Evolutionary conservation across 2,113 vertebrate genomes (phyloP).

Genomic region (Choloepus hoffmanni): DNA sequence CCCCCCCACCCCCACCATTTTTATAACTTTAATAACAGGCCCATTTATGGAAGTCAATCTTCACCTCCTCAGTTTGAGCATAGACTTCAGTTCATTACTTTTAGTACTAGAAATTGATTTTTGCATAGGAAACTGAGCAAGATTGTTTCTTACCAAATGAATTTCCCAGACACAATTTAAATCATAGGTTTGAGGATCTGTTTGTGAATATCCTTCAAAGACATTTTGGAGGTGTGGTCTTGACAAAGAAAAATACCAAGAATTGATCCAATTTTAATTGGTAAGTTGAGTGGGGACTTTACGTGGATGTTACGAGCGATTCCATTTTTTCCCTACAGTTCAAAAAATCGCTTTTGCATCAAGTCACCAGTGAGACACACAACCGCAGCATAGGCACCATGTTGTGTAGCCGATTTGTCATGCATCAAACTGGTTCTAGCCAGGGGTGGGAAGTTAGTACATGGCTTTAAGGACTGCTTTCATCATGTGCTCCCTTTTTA

Average conservation of each 20-base stretch:
- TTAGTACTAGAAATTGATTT: too few relatives aligned
- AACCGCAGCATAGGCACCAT: background rate
- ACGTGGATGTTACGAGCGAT: background rate
- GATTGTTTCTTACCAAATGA: background rate
- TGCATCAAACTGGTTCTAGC: background rate
- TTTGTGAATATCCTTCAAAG: background rate
- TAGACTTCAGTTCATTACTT: too few relatives aligned
- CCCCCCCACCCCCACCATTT: too few relatives aligned
- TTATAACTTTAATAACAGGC: too few relatives aligned
- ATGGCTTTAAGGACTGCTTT: background rate
- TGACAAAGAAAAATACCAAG: background rate
- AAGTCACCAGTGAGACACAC: background rate
- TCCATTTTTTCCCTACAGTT: background rate
- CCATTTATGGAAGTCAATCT: too few relatives aligned
- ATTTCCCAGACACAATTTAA: constrained; percentile 15
- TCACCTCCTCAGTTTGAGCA: too few relatives aligned
- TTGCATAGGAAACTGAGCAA: too few relatives aligned
- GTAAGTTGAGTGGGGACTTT: background rate
- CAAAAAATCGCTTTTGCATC: background rate
- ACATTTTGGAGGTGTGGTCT: background rate
- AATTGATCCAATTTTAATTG: background rate
- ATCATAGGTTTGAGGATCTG: background rate
- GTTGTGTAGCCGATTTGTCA: background rate
- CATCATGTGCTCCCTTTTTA: background rate
- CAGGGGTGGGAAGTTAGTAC: background rate